Evolutionary conservation across 1,140 invertebrate genomes (phyloP), one percentile per base, ranked within the genome.

Genomic region (Drosophila ficusphila): DNA sequence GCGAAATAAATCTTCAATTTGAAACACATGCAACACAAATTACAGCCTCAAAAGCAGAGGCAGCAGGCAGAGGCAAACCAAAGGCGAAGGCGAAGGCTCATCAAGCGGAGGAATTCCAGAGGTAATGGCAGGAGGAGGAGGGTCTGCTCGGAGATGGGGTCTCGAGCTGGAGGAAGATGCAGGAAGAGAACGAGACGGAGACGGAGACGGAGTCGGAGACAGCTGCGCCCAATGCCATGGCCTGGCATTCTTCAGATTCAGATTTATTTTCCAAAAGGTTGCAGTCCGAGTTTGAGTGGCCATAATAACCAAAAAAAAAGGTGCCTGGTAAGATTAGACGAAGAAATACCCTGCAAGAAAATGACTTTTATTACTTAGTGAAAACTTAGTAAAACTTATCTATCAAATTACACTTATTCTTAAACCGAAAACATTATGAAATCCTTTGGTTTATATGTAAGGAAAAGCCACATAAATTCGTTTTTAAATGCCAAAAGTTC

Each of bases 1-100:
- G 51, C 77, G 52, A 88, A 88, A 88, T 89, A 88, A 88, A 88
- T 88, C 82, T 88, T 89, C 77, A 88, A 88, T 89, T 88, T 88
- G 82, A 88, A 88, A 88, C 82, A 88, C 82, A 88, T 88, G 82
- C 82, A 88, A 82, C 82, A 88, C 82, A 88, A 88, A 88, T 88
- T 88, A 88, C 82, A 82, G 82, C 60, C 82, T 86, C 68, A 67
- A 76, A 44, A 52, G 47, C 47, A 51, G 36, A 48, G 58, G 62
- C 70, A 49, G 54, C 29, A 57, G 39, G 16, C 65, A 60, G 67
- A 38, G 8, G 36, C 36, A n/a, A 3, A 16, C 14, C 2, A 14
- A 38, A 9, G 36, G 36, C 16, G 23, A 23, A 34, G 41, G 61
- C 64, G 69, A 72, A 74, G 79, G 79, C 81, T 88, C 82, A 85